Percentiles rank a stretch among this genome's conserved stretches.
Conservation (phyloP, 2,888 invertebrate genomes). For the Sinotaia quadrata region DNA sequence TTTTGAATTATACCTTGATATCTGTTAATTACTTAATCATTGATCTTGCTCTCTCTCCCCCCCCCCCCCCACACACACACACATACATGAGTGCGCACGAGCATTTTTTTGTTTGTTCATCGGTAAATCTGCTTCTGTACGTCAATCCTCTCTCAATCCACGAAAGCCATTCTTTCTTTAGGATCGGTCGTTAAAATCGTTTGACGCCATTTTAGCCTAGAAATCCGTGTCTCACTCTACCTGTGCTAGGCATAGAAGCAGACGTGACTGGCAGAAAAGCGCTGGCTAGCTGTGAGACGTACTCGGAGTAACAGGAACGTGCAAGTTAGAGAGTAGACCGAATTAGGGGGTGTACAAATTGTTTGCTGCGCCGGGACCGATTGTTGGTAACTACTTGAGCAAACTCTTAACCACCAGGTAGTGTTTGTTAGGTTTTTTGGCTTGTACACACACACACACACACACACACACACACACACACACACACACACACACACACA, state of each 20-base stretch:
- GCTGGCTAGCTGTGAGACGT: not conserved
- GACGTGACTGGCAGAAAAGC: slow-evolving; percentile 3
- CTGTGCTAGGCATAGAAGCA: not conserved
- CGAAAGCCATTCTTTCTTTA: too few relatives aligned
- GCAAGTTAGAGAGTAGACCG: not conserved
- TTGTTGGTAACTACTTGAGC: slow-evolving; percentile 22
- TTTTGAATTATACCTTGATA: too few relatives aligned
- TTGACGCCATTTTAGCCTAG: not conserved
- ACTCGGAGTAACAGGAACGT: not conserved
- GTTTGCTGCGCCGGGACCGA: slow-evolving; percentile 17
- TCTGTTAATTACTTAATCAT: too few relatives aligned
- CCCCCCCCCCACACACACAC: too few relatives aligned
- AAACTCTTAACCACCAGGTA: too few relatives aligned
- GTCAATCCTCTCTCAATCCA: too few relatives aligned
- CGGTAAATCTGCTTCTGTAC: too few relatives aligned
- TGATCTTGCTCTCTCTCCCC: too few relatives aligned
- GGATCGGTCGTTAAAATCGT: not conserved
- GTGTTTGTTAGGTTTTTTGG: not conserved
- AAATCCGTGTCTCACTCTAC: not conserved
- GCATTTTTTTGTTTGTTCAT: too few relatives aligned
- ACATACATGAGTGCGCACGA: too few relatives aligned
- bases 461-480: slow-evolving; percentile 14
- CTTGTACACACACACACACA: not conserved
- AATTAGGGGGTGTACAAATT: slow-evolving; percentile 7
- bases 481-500: slow-evolving; percentile 10